Base-by-base conservation (phyloP, 2,113 vertebrate species). In the Columba janthina region DNA sequence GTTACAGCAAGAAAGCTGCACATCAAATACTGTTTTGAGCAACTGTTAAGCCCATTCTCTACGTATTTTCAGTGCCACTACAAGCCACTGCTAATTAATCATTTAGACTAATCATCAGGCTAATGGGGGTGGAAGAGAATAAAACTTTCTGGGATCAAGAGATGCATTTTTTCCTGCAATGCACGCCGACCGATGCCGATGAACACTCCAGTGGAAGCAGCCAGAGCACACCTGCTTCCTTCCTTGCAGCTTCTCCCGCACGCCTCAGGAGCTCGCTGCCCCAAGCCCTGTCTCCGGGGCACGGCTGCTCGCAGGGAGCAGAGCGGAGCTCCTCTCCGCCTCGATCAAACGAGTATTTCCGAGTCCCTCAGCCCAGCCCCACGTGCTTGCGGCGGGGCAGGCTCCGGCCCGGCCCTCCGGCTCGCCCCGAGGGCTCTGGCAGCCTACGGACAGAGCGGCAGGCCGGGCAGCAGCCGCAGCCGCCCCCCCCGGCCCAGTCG, bases 131-230 rank as follows among this genome's bases (percentile, higher is more conserved):
- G 7, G 16, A 44, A 44, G 11, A 6, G 7, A 66, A 69, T 25
- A 36, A 69, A 64, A 34, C 9, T 62, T 82, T 28, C 83, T n/a
- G 66, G 25, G 32, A 51, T 16, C 32, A 22, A 31, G 6, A 71
- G 0, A 10, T 1, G 19, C 38, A 3, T 16, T 29, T 28, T 69
- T n/a, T 17, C 34, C 44, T 77, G 6, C 2, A 48, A 60, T 0
- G 20, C 76, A 64, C 32, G 12, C 31, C 13, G 46, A 58, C 42
- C 38, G n/a, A 50, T 11, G 9, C n/a, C 79, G n/a, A 14, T 50
- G 40, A 42, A 40, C 1, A 12, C 60, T 6, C 64, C 5, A 9
- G 64, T 5, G 78, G 19, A 15, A 25, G 32, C 21, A 38, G 36
- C 1, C 26, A 3, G 77, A 14, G 36, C 9, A 71, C 89, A 96